phyloP scores from a whole-genome alignment of 2,888 invertebrate species.

The Silvanus unidentatus region DNA sequence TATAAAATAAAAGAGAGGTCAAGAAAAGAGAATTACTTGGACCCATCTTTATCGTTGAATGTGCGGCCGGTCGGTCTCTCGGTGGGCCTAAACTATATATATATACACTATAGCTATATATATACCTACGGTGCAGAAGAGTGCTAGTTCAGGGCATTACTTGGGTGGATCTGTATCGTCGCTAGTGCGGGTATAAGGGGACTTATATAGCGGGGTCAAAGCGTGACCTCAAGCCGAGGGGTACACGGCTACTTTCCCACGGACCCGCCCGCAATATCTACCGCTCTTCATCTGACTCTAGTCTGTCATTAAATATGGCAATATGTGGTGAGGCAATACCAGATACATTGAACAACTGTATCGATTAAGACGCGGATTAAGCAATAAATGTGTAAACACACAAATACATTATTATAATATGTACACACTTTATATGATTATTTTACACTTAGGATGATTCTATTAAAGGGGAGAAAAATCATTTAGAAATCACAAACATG shows the following conservation, averaged over 20 bases:
- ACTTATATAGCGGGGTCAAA: conserved; percentile 41
- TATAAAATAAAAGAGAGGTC: conserved; percentile 23
- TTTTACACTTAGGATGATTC: no score
- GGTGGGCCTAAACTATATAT: not conserved
- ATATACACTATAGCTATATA: not conserved
- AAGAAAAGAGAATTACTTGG: conserved; percentile 29
- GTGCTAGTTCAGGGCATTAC: conserved; percentile 37
- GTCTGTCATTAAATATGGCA: conserved; percentile 49
- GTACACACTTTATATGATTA: no score
- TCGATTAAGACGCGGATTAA: conserved; percentile 37
- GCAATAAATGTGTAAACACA: conserved; percentile 16
- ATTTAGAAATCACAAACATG: no score
- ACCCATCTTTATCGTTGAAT: conserved; percentile 31
- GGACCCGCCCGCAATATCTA: conserved; percentile 49
- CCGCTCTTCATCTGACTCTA: conserved; percentile 48
- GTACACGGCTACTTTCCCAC: conserved; percentile 50
- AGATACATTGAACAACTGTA: conserved; percentile 39
- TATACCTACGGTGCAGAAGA: conserved; percentile 7
- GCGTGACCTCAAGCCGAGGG: conserved; percentile 49
- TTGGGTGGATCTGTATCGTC: conserved; percentile 45
- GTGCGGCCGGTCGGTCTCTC: conserved; percentile 14
- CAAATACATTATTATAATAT: not conserved
- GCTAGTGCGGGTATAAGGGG: conserved; percentile 32
- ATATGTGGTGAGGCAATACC: conserved; percentile 43
- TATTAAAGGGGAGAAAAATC: no score